A percentile compares a stretch with the other conserved stretches of the same genome.
Conservation (phyloP, 2,797 vertebrate species). For the Sardinella longiceps region DNA sequence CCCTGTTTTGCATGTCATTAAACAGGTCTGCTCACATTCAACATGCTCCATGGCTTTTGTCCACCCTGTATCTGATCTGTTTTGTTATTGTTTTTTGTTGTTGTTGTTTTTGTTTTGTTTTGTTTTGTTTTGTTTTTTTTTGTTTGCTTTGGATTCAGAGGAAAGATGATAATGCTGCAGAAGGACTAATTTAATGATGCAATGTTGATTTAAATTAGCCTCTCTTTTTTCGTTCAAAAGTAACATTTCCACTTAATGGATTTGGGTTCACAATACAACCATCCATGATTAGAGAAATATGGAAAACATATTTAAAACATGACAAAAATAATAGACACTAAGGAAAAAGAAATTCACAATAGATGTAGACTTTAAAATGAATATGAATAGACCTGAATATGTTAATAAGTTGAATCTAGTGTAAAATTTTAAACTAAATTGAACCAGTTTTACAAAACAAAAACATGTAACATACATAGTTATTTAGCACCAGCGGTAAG, state of each 20-base stretch:
- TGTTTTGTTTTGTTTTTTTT: background rate
- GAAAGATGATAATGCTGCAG: background rate
- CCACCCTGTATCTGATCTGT: background rate
- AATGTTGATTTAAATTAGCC: background rate
- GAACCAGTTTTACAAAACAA: too few species aligned
- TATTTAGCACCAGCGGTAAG: too few species aligned
- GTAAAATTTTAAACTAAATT: too few species aligned
- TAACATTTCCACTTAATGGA: background rate
- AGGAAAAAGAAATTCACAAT: too few species aligned
- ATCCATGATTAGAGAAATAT: background rate
- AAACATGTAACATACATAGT: background rate
- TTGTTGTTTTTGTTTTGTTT: too few species aligned
- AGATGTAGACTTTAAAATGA: too few species aligned
- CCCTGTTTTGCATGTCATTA: slow-evolving; percentile 4
- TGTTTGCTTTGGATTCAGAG: background rate
- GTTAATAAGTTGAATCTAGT: too few species aligned
- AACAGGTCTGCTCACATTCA: background rate
- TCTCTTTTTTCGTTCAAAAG: background rate
- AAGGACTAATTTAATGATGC: background rate
- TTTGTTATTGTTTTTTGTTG: background rate
- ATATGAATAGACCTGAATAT: too few species aligned
- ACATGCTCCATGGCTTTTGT: background rate
- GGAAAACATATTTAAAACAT: background rate
- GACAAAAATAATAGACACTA: too few species aligned
- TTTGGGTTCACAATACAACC: background rate